Conservation (phyloP, 2,797 vertebrate genomes). For the Austrolebias charrua region DNA sequence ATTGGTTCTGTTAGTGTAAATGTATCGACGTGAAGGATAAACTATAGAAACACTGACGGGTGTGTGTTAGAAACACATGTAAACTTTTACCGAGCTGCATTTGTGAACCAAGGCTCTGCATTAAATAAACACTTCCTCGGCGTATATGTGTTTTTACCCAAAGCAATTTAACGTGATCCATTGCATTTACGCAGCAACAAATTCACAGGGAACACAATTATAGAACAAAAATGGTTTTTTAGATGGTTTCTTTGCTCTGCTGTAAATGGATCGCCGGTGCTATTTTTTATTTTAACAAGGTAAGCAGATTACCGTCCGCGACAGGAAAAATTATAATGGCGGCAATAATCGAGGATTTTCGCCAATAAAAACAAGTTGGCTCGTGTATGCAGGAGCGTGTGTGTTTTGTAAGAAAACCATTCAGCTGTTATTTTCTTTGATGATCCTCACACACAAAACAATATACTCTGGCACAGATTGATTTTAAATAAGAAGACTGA, state of each 20-base stretch:
- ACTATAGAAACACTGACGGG: too few species aligned
- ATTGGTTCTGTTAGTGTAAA: too few species aligned
- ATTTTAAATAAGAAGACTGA: background rate
- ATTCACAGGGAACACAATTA: constrained; percentile 27
- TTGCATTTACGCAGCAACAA: constrained; percentile 28
- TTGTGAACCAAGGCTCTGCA: constrained; percentile 31
- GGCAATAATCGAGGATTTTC: background rate
- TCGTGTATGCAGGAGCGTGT: background rate
- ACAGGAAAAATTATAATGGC: constrained; percentile 11
- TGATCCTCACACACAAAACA: background rate
- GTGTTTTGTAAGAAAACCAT: constrained; percentile 1
- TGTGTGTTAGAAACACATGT: constrained; percentile 24
- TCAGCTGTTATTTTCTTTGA: background rate
- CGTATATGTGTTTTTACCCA: constrained; percentile 43
- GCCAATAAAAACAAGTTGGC: background rate
- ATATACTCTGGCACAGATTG: background rate
- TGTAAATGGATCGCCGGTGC: constrained; percentile 14
- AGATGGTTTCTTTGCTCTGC: constrained; percentile 23
- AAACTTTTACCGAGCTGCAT: constrained; percentile 11
- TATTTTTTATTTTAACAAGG: constrained; percentile 27
- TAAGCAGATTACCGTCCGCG: constrained; percentile 20
- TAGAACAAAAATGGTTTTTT: constrained; percentile 8
- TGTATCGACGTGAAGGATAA: too few species aligned
- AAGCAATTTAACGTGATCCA: constrained; percentile 44
- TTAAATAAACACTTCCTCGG: constrained; percentile 34